These are phyloP conservation scores for Ciconia nigra DNA, from an alignment of 2,797 vertebrate species.

Conservation along the genomic window DNA sequence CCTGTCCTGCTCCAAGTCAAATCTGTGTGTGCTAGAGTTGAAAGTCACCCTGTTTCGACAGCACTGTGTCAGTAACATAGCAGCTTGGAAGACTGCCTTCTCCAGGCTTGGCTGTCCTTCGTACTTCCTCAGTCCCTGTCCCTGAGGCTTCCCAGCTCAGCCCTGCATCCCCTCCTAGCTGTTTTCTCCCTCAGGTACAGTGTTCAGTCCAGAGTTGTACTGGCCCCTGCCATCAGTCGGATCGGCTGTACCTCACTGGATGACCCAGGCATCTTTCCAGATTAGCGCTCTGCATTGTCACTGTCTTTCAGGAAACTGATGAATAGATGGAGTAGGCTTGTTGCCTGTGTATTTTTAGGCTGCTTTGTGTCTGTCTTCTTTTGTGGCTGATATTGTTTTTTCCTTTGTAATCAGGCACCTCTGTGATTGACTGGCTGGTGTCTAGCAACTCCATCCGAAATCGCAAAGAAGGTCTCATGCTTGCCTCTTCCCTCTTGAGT, in stretches of 20 bases:
- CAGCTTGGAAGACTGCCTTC: not conserved
- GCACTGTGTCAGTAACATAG: not conserved
- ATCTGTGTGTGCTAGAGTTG: not conserved
- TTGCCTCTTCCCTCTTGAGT: conserved; percentile 87
- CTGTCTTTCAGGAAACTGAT: not conserved
- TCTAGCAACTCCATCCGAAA: conserved; percentile 85
- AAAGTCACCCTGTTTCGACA: not conserved
- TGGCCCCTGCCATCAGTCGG: not conserved
- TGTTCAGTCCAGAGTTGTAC: not conserved
- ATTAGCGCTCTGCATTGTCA: not conserved
- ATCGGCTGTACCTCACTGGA: not conserved
- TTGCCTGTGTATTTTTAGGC: not conserved
- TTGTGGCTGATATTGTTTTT: not conserved
- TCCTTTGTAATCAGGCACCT: conserved; percentile 75
- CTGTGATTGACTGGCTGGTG: conserved; percentile 91
- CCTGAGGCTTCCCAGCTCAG: not conserved
- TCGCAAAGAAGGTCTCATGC: conserved; percentile 85
- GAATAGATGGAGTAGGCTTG: not conserved
- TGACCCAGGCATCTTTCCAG: not conserved
- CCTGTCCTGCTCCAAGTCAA: not conserved
- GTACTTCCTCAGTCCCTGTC: not conserved
- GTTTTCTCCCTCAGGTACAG: not conserved
- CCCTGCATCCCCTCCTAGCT: not conserved
- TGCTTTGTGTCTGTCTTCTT: not conserved
- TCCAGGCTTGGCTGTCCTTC: not conserved